Evolutionary conservation across 2,888 invertebrate genomes (phyloP).

Genomic region (Seira sanloemensis): DNA sequence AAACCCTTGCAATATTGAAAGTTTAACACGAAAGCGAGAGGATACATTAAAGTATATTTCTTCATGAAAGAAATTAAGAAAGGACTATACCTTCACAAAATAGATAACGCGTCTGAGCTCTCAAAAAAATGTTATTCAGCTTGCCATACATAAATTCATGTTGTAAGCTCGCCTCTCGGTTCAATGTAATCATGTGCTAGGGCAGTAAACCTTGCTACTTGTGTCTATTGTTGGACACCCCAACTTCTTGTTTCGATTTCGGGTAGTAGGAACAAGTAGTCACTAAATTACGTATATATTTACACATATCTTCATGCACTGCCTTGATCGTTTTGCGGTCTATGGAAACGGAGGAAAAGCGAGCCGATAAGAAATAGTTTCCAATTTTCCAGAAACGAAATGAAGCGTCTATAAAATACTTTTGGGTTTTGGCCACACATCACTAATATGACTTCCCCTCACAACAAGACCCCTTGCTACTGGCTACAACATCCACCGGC

Average conservation of each 20-base stretch:
- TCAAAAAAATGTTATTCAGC: background rate
- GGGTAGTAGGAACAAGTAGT: background rate
- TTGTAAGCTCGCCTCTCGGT: too few relatives aligned
- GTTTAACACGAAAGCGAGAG: too few relatives aligned
- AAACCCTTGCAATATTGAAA: too few relatives aligned
- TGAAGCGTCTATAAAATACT: background rate
- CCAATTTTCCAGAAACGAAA: constrained; percentile 11
- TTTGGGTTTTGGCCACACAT: background rate
- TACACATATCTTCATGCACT: constrained; percentile 2
- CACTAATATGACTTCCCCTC: background rate
- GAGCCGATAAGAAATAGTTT: constrained; percentile 1
- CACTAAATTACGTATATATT: background rate
- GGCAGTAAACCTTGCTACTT: too few relatives aligned
- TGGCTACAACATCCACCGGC: background rate
- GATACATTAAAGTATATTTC: too few relatives aligned
- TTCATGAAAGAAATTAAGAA: too few relatives aligned
- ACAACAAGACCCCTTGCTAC: background rate
- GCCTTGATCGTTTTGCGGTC: background rate
- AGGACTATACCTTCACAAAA: too few relatives aligned
- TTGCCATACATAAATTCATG: background rate
- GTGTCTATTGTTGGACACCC: too few relatives aligned
- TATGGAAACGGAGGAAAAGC: background rate
- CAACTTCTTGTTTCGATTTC: too few relatives aligned
- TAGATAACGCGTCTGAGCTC: too few relatives aligned
- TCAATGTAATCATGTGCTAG: background rate